Evolutionary conservation across 2,888 invertebrate genomes (phyloP).

Genomic region (Dicycla oo): DNA sequence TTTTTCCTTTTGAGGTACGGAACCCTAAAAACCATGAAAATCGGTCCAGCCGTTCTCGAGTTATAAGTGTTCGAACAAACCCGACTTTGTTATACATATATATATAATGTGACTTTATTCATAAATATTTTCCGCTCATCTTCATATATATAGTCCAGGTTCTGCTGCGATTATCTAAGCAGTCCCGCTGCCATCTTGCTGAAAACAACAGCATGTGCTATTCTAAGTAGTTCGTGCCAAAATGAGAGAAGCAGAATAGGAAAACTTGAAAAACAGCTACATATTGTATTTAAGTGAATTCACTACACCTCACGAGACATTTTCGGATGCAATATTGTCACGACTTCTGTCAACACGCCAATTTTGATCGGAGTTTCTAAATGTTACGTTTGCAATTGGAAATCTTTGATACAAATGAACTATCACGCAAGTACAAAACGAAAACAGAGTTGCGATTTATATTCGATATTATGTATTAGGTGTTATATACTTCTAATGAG

Average conservation of each 20-base stretch:
- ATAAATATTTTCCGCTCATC: neutral
- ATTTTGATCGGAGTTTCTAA: conserved; percentile 3
- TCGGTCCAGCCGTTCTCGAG: no score
- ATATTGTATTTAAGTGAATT: conserved; percentile 6
- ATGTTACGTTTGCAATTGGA: neutral
- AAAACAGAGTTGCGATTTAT: neutral
- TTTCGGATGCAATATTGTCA: conserved; percentile 13
- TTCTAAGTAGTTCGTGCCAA: neutral
- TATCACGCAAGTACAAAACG: neutral
- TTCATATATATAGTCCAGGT: neutral
- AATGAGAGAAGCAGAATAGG: neutral
- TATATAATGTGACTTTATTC: no score
- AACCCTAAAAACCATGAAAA: no score
- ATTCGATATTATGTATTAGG: no score
- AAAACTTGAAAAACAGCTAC: neutral
- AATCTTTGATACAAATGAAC: conserved; percentile 3
- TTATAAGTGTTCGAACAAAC: no score
- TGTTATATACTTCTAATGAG: no score
- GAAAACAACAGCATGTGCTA: no score
- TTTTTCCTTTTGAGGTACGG: no score
- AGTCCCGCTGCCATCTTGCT: neutral
- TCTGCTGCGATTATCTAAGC: neutral
- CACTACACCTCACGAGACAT: neutral
- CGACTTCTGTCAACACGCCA: conserved; percentile 15
- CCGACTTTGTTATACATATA: no score